phyloP scores from a whole-genome alignment of 2,888 invertebrate species.

The Ophioninae sp. region DNA sequence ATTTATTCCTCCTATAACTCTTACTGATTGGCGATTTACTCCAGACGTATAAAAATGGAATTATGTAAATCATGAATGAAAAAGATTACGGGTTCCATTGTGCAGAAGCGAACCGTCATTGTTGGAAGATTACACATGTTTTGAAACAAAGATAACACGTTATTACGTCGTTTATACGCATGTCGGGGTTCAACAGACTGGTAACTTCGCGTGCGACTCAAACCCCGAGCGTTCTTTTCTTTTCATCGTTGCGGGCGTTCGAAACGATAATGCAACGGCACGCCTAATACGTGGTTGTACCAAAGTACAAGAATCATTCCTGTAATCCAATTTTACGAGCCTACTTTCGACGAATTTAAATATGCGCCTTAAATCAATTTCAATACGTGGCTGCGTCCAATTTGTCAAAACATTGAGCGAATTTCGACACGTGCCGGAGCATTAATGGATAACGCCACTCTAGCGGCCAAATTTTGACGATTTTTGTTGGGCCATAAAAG shows the following conservation, averaged over 20 bases:
- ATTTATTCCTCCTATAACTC: constrained; percentile 18
- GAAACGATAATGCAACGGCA: constrained; percentile 4
- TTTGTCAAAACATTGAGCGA: background rate
- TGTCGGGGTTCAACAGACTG: constrained; percentile 18
- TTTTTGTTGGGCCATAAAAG: no score
- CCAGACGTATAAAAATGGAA: constrained; percentile 17
- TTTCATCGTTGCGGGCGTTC: constrained; percentile 6
- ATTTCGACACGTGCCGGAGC: background rate
- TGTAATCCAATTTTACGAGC: background rate
- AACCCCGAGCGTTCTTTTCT: background rate
- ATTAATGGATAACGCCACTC: no score
- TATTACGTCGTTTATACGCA: constrained; percentile 24
- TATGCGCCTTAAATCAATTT: constrained; percentile 5
- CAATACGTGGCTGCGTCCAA: background rate
- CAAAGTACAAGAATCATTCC: constrained; percentile 9
- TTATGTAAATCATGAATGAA: constrained; percentile 32
- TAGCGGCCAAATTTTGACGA: no score
- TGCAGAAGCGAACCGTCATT: constrained; percentile 13
- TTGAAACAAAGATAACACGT: background rate
- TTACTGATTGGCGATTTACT: constrained; percentile 9
- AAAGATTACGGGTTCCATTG: constrained; percentile 19
- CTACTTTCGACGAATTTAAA: background rate
- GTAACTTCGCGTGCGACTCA: constrained; percentile 10
- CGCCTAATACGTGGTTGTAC: background rate
- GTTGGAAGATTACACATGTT: constrained; percentile 12